Evolutionary conservation across 2,113 vertebrate genomes (phyloP), one percentile per base, ranked within the genome.

Genomic region (Calypte anna): DNA sequence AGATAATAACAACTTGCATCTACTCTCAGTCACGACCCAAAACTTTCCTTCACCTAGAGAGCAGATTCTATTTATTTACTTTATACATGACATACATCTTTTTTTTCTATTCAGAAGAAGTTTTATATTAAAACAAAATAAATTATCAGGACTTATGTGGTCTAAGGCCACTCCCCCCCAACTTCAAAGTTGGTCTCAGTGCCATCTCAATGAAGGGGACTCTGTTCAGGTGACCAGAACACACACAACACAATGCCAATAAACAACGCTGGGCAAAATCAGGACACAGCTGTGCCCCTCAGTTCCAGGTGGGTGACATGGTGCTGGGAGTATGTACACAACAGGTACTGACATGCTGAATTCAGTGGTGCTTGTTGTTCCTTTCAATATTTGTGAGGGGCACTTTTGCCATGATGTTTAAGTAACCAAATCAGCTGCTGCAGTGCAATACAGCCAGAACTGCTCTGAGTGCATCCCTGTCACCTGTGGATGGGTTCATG

Each of bases 211-310:
- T 58, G 23, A 69, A 43, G 14, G 6, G 5, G 1, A 54, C 14
- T 6, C 50, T 75, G 44, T 36, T 86, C 36, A 58, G 14, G 19
- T 64, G 50, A 30, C 31, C 31, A 73, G 14, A 75, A 66, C 25
- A 43, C 25, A 43, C 10, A 12, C 33, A 31, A 77, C 14, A 66
- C 0, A 0, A 27, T 58, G 24, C 3, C 59, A 80, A 48, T 54
- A 59, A 82, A 68, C 3, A 68, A 15, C 10, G 28, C 18, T 1
- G 1, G 31, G 66, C 19, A 82, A 91, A 68, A 88, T 48, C 33
- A 48, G 48, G 48, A 57, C 10, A 3, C 2, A 2, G 18, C 20
- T 46, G 11, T 38, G 38, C 21, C 24, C 64, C 40, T 57, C 6
- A 13, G 24, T n/a, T 86, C 38, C 57, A 78, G 22, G 8, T 51